A percentile compares a stretch with the other conserved stretches of the same genome.
These are phyloP conservation scores for Orchestes rusci DNA, from an alignment of 2,888 invertebrate genomes.

Conservation along the genomic window DNA sequence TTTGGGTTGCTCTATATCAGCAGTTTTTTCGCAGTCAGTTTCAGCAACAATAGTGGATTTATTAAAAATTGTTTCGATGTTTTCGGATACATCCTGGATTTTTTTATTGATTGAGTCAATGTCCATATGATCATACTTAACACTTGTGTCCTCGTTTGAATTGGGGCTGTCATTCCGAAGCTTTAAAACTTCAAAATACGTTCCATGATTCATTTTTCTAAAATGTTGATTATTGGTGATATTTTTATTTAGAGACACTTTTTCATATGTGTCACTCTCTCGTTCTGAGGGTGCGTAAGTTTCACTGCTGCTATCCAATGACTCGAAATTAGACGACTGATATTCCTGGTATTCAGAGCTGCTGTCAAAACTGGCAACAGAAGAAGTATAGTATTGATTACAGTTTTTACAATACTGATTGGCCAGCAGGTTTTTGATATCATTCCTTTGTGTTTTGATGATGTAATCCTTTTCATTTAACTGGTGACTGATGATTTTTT, in stretches of 20 bases:
- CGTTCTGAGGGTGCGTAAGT: slow-evolving; percentile 41
- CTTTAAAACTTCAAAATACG: slow-evolving; percentile 43
- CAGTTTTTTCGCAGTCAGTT: slow-evolving; percentile 38
- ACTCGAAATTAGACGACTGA: slow-evolving; percentile 42
- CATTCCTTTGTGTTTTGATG: slow-evolving; percentile 61
- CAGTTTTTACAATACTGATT: slow-evolving; percentile 45
- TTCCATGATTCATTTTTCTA: slow-evolving; percentile 36
- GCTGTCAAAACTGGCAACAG: slow-evolving; percentile 40
- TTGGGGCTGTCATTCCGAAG: slow-evolving; percentile 41
- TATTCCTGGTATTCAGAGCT: slow-evolving; percentile 41
- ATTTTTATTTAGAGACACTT: slow-evolving; percentile 34
- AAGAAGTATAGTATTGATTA: slow-evolving; percentile 38
- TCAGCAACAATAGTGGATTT: slow-evolving; percentile 36
- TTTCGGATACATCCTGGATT: slow-evolving; percentile 50
- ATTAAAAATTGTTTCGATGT: slow-evolving; percentile 43
- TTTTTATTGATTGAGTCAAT: slow-evolving; percentile 51
- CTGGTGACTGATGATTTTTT: slow-evolving; percentile 60
- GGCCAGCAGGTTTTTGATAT: slow-evolving; percentile 58
- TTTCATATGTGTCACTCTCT: slow-evolving; percentile 28
- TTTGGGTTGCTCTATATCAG: slow-evolving; percentile 51
- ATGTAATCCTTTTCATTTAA: slow-evolving; percentile 65
- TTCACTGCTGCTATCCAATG: slow-evolving; percentile 42
- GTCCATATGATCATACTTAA: slow-evolving; percentile 43
- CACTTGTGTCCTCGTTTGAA: slow-evolving; percentile 51
- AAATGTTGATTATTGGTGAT: slow-evolving; percentile 31